These are phyloP conservation scores for Agapostemon virescens DNA, from an alignment of 2,888 invertebrate genomes.

Conservation along the genomic window DNA sequence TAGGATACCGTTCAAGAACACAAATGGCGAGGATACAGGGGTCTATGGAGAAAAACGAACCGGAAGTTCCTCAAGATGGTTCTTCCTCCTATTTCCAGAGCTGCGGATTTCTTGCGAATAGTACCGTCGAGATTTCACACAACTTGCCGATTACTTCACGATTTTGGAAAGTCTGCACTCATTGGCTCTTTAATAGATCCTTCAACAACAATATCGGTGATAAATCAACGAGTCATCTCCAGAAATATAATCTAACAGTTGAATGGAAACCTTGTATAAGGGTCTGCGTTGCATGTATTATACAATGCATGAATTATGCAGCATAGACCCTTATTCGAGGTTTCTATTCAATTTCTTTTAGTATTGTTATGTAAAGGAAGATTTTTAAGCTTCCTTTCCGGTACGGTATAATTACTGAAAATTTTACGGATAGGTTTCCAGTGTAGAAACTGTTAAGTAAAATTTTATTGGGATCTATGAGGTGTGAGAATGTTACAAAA, in stretches of 20 bases:
- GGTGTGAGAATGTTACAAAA: no score
- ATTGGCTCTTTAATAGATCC: background rate
- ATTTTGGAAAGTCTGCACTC: background rate
- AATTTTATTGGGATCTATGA: no score
- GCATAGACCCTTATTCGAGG: background rate
- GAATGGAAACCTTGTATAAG: background rate
- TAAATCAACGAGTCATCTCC: background rate
- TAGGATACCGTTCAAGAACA: background rate
- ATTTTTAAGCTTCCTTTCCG: background rate
- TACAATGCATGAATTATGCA: no score
- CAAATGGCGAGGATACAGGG: background rate
- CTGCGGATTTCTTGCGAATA: background rate
- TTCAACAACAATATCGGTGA: background rate
- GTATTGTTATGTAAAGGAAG: background rate
- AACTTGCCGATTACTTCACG: no score
- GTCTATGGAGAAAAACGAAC: background rate
- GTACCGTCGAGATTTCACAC: background rate
- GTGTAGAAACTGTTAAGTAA: no score
- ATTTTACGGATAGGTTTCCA: no score
- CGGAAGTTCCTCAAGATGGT: background rate
- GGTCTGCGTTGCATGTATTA: no score
- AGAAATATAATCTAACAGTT: background rate
- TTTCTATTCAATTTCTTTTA: background rate
- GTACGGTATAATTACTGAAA: background rate
- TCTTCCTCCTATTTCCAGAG: background rate